phyloP scores from a whole-genome alignment of 2,113 vertebrate genomes.

The Leiothrix lutea region DNA sequence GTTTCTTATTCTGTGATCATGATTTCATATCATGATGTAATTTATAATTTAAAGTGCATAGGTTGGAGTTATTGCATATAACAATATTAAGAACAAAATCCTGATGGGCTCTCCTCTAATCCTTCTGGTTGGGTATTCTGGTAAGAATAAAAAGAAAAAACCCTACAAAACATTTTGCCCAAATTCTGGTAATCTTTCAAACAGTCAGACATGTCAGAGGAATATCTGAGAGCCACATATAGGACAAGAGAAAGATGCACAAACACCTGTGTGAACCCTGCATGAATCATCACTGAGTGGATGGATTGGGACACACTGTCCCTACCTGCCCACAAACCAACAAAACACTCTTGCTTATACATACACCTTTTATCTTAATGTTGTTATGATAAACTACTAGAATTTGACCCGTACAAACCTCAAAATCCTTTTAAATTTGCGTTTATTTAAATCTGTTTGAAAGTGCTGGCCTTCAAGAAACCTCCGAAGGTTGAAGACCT shows the following conservation, averaged over 20 bases:
- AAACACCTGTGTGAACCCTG: not conserved
- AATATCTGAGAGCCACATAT: not conserved
- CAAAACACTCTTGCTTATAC: not conserved
- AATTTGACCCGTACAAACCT: not conserved
- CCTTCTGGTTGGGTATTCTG: not conserved
- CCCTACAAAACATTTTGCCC: not conserved
- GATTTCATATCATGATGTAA: not conserved
- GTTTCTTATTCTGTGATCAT: not conserved
- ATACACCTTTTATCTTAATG: not conserved
- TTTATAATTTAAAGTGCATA: not conserved
- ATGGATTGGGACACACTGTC: not conserved
- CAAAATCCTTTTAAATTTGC: not conserved
- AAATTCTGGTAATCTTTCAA: not conserved
- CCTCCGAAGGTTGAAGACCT: not conserved
- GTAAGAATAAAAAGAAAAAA: not conserved
- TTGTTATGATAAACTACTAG: not conserved
- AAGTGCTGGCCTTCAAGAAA: not conserved
- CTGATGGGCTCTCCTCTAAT: not conserved
- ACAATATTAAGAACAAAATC: not conserved
- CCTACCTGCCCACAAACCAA: not conserved
- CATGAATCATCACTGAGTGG: accelerated
- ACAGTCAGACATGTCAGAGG: not conserved
- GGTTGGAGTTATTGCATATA: not conserved
- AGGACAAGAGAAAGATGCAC: not conserved
- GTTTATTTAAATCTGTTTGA: not conserved